Base-by-base conservation (phyloP, 1,140 invertebrate species). In the Hypsibius dujardini region DNA sequence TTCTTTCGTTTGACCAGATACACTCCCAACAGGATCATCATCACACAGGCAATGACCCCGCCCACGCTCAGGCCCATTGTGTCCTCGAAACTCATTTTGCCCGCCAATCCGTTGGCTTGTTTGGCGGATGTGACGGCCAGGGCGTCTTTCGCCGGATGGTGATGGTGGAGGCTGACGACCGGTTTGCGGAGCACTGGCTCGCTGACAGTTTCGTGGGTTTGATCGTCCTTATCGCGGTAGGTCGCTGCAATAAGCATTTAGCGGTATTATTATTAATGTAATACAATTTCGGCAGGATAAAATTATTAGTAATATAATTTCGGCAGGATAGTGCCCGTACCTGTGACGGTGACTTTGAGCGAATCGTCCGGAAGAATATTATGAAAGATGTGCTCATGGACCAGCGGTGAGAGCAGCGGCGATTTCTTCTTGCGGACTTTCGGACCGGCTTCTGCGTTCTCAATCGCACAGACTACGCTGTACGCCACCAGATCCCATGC, bases 1-100 rank as follows among this genome's bases (percentile, higher is more conserved):
- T 67, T 67, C 62, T 67, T 67, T 42, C 62, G 50, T 56, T 56
- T 67, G 42, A 67, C 12, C 62, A 67, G 62, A 42, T 67, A 67
- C 12, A 67, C 3, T 67, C 12, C 62, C 12, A 67, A 7, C 12
- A 67, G 62, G 12, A 67, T 15, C 62, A 42, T 42, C 62, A 67
- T 67, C 62, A 67, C 12, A 42, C 12, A 12, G 12, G 62, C 62
- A 3, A 67, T 12, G 7, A 42, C 42, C 3, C 62, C 62, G 45
- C 62, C 62, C 12, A 67, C 62, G 7, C 12, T 45, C 3, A 67
- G 12, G 7, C 62, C 62, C 42, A 67, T 15, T 3, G 42, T 45
- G 42, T 67, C 62, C 45, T 67, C 62, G 42, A 67, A 67, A 42
- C 62, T 45, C 62, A 67, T 67, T 42, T 67, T 67, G 12, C 62